A percentile compares a stretch with the other conserved stretches of the same genome.
phyloP scores from a whole-genome alignment of 2,113 vertebrate species.

The Macquaria australasica region DNA sequence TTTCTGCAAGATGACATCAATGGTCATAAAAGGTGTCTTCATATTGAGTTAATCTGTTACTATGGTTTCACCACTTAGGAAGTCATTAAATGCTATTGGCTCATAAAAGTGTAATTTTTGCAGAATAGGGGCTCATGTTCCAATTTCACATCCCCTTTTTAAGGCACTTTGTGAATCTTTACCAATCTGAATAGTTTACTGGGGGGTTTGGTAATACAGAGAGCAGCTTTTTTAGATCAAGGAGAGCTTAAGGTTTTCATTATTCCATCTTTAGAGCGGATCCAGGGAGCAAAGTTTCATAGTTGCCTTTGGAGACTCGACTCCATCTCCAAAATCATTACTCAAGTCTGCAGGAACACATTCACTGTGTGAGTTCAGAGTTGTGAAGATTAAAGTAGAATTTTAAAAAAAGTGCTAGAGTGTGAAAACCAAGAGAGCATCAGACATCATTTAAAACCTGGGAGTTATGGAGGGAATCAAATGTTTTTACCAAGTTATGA shows the following conservation, averaged over 20 bases:
- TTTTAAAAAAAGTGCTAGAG: neutral
- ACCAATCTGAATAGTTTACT: constrained; percentile 43
- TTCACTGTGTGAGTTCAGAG: neutral
- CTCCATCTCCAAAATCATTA: constrained; percentile 42
- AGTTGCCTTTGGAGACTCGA: constrained; percentile 14
- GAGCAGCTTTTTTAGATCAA: constrained; percentile 45
- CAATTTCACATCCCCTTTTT: constrained; percentile 23
- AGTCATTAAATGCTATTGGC: constrained; percentile 59
- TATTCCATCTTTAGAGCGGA: constrained; percentile 30
- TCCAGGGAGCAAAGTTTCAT: constrained; percentile 40
- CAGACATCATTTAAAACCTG: constrained; percentile 1
- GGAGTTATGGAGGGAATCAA: constrained; percentile 13
- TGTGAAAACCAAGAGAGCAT: constrained; percentile 28
- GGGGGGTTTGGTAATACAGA: constrained; percentile 7
- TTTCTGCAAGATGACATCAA: constrained; percentile 65
- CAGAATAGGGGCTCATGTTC: constrained; percentile 45
- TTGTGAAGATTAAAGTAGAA: neutral
- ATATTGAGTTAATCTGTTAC: constrained; percentile 65
- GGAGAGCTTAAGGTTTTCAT: constrained; percentile 46
- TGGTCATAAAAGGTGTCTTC: constrained; percentile 62
- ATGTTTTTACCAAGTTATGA: constrained; percentile 28
- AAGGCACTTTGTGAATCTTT: constrained; percentile 1
- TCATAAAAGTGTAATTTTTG: constrained; percentile 60
- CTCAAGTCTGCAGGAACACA: constrained; percentile 21
- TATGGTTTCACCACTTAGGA: constrained; percentile 64